phyloP scores from a whole-genome alignment of 2,113 vertebrate genomes.

The Corythornis vintsioides region DNA sequence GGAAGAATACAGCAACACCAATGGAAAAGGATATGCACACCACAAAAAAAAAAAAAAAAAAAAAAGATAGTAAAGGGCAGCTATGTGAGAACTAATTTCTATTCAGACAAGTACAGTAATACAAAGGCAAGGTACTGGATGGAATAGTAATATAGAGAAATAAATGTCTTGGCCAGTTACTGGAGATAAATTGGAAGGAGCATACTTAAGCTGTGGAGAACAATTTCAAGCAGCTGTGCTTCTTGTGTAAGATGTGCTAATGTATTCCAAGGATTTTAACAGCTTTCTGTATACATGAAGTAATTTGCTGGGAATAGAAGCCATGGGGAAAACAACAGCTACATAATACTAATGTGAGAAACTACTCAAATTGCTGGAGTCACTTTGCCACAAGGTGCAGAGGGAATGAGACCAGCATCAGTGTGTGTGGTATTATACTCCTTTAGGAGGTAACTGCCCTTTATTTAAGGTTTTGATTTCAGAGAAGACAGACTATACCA shows the following conservation, averaged over 20 bases:
- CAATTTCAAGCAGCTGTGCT: neutral
- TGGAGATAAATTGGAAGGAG: neutral
- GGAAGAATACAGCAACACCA: neutral
- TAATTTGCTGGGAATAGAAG: neutral
- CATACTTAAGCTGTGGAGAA: neutral
- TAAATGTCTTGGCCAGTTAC: neutral
- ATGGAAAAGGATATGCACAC: neutral
- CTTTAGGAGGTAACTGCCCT: neutral
- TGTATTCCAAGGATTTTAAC: neutral
- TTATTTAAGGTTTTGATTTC: neutral
- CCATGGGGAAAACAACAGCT: neutral
- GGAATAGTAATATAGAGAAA: neutral
- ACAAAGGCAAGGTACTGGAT: neutral
- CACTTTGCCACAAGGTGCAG: neutral
- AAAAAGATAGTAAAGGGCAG: neutral
- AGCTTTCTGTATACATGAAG: neutral
- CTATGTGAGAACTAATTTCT: neutral
- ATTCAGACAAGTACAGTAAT: neutral
- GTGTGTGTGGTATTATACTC: neutral
- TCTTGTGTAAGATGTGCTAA: neutral
- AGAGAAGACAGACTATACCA: neutral
- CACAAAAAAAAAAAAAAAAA: neutral
- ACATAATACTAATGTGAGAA: neutral
- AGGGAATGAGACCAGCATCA: neutral
- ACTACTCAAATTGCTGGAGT: neutral